Conservation (phyloP, 2,113 vertebrate species). For the Poicephalus gulielmi region DNA sequence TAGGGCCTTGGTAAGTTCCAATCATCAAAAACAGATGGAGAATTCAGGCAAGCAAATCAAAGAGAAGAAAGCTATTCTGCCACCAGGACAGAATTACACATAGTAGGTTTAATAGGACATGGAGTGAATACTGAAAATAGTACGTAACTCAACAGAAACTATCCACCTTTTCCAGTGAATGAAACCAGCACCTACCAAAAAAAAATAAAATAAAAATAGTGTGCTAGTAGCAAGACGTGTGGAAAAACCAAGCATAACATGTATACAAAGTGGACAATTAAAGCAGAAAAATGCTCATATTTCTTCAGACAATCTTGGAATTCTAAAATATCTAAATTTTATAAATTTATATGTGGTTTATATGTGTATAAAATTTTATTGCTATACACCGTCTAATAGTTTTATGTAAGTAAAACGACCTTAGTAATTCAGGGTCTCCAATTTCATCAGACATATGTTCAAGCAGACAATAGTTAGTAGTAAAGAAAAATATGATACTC, state of each 20-base stretch:
- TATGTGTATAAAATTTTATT: not conserved
- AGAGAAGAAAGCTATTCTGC: not conserved
- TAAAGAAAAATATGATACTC: slow-evolving; percentile 4
- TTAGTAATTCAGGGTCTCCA: not conserved
- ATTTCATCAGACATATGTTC: not conserved
- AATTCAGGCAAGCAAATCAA: not conserved
- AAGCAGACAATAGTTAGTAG: not conserved
- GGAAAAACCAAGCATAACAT: not conserved
- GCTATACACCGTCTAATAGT: not conserved
- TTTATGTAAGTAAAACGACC: not conserved
- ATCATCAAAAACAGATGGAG: not conserved
- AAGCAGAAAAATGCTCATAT: not conserved
- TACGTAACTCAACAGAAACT: not conserved
- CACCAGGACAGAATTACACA: not conserved
- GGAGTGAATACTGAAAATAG: not conserved
- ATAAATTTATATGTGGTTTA: not conserved
- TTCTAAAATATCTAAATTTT: not conserved
- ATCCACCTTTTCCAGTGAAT: not conserved
- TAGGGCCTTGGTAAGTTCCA: not conserved
- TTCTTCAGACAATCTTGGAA: not conserved
- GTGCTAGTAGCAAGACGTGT: not conserved
- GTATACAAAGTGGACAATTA: not conserved
- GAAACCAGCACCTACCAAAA: not conserved
- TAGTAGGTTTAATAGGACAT: not conserved
- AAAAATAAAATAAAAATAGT: not conserved